A percentile compares a stretch with the other conserved stretches of the same genome.
These are phyloP conservation scores for Strix occidentalis DNA, from an alignment of 2,797 vertebrate species.

Conservation along the genomic window DNA sequence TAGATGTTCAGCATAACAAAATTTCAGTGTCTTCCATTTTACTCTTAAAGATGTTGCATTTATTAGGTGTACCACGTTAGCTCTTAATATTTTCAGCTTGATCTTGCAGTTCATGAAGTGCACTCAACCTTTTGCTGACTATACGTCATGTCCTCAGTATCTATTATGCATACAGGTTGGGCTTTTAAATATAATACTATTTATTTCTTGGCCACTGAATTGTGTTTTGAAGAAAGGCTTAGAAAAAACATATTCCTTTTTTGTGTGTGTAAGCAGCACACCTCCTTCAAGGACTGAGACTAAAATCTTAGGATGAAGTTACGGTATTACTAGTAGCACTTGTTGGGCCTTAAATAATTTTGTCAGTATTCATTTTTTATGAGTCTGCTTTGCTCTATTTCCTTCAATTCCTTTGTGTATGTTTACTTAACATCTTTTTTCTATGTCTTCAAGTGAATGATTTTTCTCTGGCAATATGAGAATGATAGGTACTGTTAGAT, in stretches of 20 bases:
- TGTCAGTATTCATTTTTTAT: background rate
- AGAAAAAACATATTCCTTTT: background rate
- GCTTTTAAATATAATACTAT: background rate
- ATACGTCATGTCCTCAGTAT: background rate
- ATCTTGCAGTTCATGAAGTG: background rate
- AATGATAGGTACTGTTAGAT: background rate
- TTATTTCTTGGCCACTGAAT: background rate
- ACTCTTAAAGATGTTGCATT: background rate
- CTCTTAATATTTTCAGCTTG: background rate
- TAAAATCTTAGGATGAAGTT: background rate
- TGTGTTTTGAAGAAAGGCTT: background rate
- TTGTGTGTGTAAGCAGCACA: background rate
- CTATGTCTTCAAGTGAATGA: background rate
- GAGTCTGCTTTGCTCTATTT: background rate
- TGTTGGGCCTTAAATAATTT: background rate
- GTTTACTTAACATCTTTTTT: background rate
- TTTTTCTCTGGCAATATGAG: background rate
- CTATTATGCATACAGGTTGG: background rate
- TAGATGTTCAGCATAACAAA: background rate
- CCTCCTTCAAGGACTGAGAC: background rate
- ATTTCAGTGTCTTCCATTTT: background rate
- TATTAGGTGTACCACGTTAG: background rate
- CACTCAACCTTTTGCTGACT: background rate
- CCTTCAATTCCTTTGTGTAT: background rate
- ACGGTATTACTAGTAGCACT: background rate